Percentiles rank a stretch among this genome's conserved stretches.
Evolutionary conservation across 2,888 invertebrate species (phyloP).

Genomic region (Ernsta delagoae): DNA sequence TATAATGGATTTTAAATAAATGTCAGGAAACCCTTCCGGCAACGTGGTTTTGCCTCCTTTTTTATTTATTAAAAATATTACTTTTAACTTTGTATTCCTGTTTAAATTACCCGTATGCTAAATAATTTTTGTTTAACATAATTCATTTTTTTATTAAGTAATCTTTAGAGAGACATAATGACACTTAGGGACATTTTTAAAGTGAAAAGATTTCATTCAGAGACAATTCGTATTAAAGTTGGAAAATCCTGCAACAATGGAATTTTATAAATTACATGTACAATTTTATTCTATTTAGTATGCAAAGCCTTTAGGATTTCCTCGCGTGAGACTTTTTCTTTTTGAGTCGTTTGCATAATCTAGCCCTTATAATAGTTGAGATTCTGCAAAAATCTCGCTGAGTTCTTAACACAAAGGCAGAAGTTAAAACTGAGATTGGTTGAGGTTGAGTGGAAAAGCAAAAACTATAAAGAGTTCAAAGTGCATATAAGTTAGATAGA

Average conservation of each 20-base stretch:
- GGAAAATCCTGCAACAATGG: background rate
- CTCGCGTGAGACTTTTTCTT: background rate
- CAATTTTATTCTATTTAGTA: background rate
- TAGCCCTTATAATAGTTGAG: background rate
- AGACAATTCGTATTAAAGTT: background rate
- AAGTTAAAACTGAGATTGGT: background rate
- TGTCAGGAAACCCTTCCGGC: too few relatives aligned
- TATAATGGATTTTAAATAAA: too few relatives aligned
- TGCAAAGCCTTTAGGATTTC: slow-evolving; percentile 2
- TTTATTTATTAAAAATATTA: too few relatives aligned
- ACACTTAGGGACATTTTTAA: background rate
- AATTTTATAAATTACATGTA: slow-evolving; percentile 1
- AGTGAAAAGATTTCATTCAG: background rate
- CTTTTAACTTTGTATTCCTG: too few relatives aligned
- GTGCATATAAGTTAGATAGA: too few relatives aligned
- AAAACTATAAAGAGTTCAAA: too few relatives aligned
- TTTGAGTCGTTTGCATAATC: background rate
- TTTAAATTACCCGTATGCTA: too few relatives aligned
- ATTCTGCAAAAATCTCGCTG: background rate
- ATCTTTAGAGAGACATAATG: too few relatives aligned
- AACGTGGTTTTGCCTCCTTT: too few relatives aligned
- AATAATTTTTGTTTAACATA: background rate
- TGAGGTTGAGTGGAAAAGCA: too few relatives aligned
- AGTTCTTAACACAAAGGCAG: background rate
- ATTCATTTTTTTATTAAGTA: too few relatives aligned